Evolutionary conservation across 2,113 vertebrate species (phyloP).

Genomic region (Antechinus stuartii): DNA sequence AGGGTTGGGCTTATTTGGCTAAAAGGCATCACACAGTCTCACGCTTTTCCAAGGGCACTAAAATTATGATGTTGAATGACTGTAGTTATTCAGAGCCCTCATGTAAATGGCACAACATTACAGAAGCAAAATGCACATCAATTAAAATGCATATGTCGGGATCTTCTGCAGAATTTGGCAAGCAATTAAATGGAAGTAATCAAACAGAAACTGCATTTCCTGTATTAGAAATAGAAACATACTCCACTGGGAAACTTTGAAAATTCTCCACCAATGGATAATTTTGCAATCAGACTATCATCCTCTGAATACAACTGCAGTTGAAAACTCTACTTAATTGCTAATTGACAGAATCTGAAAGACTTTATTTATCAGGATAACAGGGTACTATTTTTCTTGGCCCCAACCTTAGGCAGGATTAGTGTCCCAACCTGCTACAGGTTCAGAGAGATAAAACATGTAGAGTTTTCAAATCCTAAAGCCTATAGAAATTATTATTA

Average conservation of each 20-base stretch:
- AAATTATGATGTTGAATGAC: conserved; percentile 2
- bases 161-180: conserved; percentile 14
- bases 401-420: background rate
- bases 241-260: conserved; percentile 9
- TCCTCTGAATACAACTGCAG: background rate
- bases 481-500: background rate
- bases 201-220: conserved; percentile 8
- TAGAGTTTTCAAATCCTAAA: background rate
- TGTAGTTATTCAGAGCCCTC: conserved; percentile 6
- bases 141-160: conserved; percentile 7
- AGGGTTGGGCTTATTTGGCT: background rate
- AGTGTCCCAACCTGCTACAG: background rate
- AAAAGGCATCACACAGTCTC: background rate
- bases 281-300: background rate
- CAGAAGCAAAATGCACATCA: background rate
- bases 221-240: conserved; percentile 8
- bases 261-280: conserved; percentile 8
- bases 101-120: background rate
- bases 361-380: background rate
- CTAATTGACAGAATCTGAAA: background rate
- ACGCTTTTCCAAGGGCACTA: background rate
- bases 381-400: background rate
- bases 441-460: background rate
- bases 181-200: background rate
- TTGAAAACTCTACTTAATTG: background rate